Base-by-base conservation (phyloP, 2,888 invertebrate genomes). In the Diaperis boleti region DNA sequence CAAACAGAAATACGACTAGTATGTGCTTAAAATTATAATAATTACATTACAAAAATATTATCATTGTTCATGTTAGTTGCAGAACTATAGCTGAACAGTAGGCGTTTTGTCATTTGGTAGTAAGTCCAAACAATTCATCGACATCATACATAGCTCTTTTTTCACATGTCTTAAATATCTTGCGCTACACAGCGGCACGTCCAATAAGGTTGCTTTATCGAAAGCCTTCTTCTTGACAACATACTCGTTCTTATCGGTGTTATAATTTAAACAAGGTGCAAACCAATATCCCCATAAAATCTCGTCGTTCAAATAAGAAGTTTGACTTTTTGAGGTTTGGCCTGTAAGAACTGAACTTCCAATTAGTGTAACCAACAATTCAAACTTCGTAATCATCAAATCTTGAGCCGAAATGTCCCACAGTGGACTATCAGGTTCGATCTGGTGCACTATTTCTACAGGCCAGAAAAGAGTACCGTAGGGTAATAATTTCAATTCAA, bases 251-350 rank as follows among this genome's bases (percentile, higher is more conserved):
- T 85, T 77, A 50, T 85, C 83, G 64, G 85, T 84, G 76, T 87
- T 89, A 42, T 84, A 85, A 77, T 18, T 79, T 70, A 74, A 33
- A 49, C 72, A 73, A 8, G 66, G 71, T 69, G 87, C 86, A 78
- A 93, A 92, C 7, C 91, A 81, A 78, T 92, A 89, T 1, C 93
- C 93, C 93, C 93, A 94, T 60, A 89, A 85, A 47, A 94, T 89
- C 80, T 94, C 93, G 59, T 86, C 85, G 2, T 91, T 89, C 11
- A 92, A 79, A 77, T 91, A 94, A 0, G 92, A 92, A 0, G 91
- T 90, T 42, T 90, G 80, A 62, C 88, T 89, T 75, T 89, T 89
- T 0, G 89, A 88, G 26, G 86, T 83, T 59, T 89, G 88, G 0
- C 89, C 89, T 67, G 93, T 92, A 67, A 88, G 88, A 74, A 91